Conservation (phyloP, 2,888 invertebrate genomes). For the Andrena praecox region DNA sequence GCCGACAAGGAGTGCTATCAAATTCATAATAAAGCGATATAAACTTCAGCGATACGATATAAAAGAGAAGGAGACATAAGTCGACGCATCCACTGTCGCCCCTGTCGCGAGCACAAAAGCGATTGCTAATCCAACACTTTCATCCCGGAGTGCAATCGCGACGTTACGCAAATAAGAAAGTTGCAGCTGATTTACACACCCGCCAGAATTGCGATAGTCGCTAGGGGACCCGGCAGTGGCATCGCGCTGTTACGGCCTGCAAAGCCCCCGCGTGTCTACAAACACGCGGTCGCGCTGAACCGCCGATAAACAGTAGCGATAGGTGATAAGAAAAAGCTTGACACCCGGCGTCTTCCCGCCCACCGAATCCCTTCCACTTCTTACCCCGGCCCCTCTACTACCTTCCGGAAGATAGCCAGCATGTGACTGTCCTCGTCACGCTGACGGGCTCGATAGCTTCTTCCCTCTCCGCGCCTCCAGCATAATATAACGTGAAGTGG, state of each 20-base stretch:
- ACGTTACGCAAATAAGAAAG: not conserved
- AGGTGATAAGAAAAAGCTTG: constrained; percentile 36
- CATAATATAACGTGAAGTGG: constrained; percentile 83
- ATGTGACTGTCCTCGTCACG: constrained; percentile 17
- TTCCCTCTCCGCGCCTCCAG: constrained; percentile 75
- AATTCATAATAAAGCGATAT: not conserved
- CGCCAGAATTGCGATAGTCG: not conserved
- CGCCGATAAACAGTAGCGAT: constrained; percentile 34
- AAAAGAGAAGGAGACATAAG: not conserved
- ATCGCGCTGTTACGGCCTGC: not conserved
- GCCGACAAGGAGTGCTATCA: too few relatives aligned
- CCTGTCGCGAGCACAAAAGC: not conserved
- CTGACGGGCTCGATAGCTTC: constrained; percentile 27
- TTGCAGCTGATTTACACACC: not conserved
- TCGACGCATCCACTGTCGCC: not conserved
- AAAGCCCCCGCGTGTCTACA: constrained; percentile 11
- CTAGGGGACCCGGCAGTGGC: not conserved
- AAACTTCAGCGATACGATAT: not conserved
- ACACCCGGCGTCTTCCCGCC: constrained; percentile 21
- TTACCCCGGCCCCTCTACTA: constrained; percentile 14
- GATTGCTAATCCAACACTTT: not conserved
- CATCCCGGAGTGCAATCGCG: not conserved
- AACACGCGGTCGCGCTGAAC: not conserved
- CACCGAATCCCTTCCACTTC: constrained; percentile 35
- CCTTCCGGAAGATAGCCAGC: constrained; percentile 32